These are phyloP conservation scores for Agrilus cyanescens DNA, from an alignment of 2,888 invertebrate species.

Conservation along the genomic window DNA sequence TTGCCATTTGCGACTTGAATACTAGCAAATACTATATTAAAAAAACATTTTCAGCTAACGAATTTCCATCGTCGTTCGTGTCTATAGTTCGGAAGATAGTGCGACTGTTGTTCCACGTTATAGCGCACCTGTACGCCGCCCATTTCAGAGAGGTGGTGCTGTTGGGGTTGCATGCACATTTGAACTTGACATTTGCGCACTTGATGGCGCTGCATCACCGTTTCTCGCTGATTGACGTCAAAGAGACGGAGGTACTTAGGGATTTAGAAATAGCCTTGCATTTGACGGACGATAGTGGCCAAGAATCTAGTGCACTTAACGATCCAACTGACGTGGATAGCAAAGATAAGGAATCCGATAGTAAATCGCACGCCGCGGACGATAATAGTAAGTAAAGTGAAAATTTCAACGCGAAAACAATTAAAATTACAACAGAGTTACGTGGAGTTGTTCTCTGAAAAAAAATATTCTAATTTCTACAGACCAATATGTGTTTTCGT, in stretches of 20 bases:
- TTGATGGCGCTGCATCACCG: conserved; percentile 76
- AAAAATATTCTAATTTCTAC: too few species aligned
- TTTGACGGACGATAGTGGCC: conserved; percentile 23
- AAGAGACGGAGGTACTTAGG: conserved; percentile 89
- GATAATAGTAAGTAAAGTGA: conserved; percentile 35
- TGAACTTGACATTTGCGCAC: conserved; percentile 95
- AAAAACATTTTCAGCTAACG: conserved; percentile 53
- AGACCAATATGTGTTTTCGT: background rate
- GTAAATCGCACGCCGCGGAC: conserved; percentile 16
- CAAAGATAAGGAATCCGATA: conserved; percentile 13
- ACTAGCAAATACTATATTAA: too few species aligned
- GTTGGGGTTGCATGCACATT: conserved; percentile 88
- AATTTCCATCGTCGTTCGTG: conserved; percentile 91
- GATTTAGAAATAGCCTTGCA: conserved; percentile 80
- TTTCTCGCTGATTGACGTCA: conserved; percentile 86
- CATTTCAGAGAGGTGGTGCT: conserved; percentile 93
- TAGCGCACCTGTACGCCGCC: conserved; percentile 96
- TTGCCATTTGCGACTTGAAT: too few species aligned
- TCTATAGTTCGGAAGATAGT: conserved; percentile 91
- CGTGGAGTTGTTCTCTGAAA: background rate
- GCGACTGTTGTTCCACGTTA: conserved; percentile 92
- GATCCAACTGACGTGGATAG: conserved; percentile 10
- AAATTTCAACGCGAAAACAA: conserved; percentile 4
- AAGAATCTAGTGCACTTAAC: conserved; percentile 24
- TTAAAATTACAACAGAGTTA: too few species aligned